These are phyloP conservation scores for Torymus tubicola DNA, from an alignment of 2,888 invertebrate genomes.

Conservation along the genomic window DNA sequence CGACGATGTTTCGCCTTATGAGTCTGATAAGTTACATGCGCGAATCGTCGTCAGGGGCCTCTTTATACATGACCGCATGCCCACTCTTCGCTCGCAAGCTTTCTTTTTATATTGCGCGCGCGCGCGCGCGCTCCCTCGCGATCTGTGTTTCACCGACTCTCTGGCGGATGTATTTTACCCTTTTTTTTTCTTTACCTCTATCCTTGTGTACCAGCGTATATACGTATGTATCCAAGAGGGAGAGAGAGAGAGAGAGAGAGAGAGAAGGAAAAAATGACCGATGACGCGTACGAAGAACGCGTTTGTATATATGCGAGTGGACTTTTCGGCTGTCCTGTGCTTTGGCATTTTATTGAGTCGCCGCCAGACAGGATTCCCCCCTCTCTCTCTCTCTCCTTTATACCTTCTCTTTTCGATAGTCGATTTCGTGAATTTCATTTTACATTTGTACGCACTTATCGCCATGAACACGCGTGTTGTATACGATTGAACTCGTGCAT, in stretches of 20 bases:
- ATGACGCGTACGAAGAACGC: neutral
- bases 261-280: too few species aligned
- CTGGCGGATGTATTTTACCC: too few species aligned
- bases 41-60: conserved; percentile 37
- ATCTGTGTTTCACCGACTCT: too few species aligned
- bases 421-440: conserved; percentile 22
- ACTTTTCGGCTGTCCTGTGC: conserved; percentile 25
- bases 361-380: neutral
- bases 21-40: conserved; percentile 45
- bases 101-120: too few species aligned
- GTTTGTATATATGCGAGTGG: neutral
- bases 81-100: neutral
- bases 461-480: too few species aligned
- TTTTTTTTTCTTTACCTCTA: too few species aligned
- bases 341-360: conserved; percentile 8
- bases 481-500: too few species aligned
- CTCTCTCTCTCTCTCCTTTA: too few species aligned
- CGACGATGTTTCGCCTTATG: conserved; percentile 34
- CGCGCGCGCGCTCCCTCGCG: neutral
- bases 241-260: neutral
- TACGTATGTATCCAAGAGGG: neutral
- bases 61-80: conserved; percentile 3
- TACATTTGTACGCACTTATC: neutral
- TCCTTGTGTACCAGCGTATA: too few species aligned
- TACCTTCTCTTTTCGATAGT: neutral